phyloP scores from a whole-genome alignment of 2,888 invertebrate genomes.

The Dolichomitus sp. region DNA sequence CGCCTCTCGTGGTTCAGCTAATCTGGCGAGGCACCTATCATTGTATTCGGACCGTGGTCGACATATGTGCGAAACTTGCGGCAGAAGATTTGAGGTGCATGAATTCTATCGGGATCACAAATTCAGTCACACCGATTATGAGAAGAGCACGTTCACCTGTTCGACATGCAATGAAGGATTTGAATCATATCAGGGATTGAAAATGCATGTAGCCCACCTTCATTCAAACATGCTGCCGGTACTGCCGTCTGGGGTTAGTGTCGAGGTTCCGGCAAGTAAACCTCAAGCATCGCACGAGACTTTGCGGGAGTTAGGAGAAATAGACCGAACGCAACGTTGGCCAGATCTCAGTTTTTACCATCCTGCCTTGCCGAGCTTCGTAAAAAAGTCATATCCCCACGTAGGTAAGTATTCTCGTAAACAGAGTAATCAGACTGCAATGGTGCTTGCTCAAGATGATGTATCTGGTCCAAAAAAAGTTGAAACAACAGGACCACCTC shows the following conservation, averaged over 20 bases:
- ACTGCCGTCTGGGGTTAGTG: not conserved
- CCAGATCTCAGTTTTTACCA: too few species aligned
- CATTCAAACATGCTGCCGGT: constrained; percentile 44
- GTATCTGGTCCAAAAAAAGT: not conserved
- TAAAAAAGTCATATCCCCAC: not conserved
- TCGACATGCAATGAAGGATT: constrained; percentile 66
- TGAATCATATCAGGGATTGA: constrained; percentile 13
- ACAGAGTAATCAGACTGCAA: not conserved
- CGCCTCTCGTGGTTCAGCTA: constrained; percentile 24
- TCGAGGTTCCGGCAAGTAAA: not conserved
- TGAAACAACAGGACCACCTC: not conserved
- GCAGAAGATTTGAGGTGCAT: constrained; percentile 57
- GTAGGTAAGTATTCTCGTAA: not conserved
- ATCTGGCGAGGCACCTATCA: constrained; percentile 59
- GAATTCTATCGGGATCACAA: constrained; percentile 53
- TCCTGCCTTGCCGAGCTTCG: not conserved
- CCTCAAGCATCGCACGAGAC: too few species aligned
- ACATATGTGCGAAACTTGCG: constrained; percentile 65
- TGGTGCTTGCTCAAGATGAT: not conserved
- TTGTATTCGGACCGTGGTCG: constrained; percentile 64
- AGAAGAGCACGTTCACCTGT: constrained; percentile 47
- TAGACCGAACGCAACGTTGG: too few species aligned
- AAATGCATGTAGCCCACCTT: constrained; percentile 65
- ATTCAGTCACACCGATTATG: constrained; percentile 52
- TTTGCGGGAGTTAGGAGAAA: too few species aligned